phyloP scores from a whole-genome alignment of 2,113 vertebrate genomes.

The Corythoichthys haematopterus region DNA sequence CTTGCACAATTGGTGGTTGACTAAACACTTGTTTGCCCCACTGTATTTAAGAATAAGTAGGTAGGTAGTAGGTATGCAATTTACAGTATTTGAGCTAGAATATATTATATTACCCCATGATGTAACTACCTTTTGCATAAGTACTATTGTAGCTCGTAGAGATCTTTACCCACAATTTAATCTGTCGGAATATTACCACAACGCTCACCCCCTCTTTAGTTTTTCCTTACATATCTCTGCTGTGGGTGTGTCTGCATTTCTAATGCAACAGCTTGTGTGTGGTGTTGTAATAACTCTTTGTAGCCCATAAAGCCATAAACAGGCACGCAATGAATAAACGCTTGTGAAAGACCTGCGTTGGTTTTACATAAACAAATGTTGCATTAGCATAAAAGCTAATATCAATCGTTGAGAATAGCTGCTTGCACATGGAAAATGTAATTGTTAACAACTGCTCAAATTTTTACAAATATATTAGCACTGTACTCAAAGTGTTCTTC shows the following conservation, averaged over 20 bases:
- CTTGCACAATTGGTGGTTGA: too few species aligned
- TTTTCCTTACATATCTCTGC: conserved; percentile 30
- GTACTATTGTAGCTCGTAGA: not conserved
- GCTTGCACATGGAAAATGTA: conserved; percentile 42
- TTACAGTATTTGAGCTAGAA: not conserved
- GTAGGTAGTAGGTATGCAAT: not conserved
- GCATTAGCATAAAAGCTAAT: conserved; percentile 71
- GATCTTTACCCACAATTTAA: conserved; percentile 8
- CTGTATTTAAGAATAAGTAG: too few species aligned
- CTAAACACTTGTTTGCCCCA: not conserved
- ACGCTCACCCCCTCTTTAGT: conserved; percentile 13
- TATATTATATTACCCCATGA: not conserved
- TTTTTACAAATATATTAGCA: conserved; percentile 21
- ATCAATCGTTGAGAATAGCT: conserved; percentile 50
- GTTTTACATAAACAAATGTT: conserved; percentile 65
- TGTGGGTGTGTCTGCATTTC: conserved; percentile 40
- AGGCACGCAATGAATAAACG: conserved; percentile 49
- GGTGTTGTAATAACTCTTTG: conserved; percentile 54
- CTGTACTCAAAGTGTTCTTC: conserved; percentile 12
- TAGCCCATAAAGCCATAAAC: conserved; percentile 63
- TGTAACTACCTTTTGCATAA: not conserved
- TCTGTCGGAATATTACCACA: conserved; percentile 8
- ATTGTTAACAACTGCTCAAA: conserved; percentile 52
- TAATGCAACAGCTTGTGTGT: conserved; percentile 47
- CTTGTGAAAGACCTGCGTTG: conserved; percentile 60